phyloP scores from a whole-genome alignment of 2,797 vertebrate species.

The Tenualosa ilisha region DNA sequence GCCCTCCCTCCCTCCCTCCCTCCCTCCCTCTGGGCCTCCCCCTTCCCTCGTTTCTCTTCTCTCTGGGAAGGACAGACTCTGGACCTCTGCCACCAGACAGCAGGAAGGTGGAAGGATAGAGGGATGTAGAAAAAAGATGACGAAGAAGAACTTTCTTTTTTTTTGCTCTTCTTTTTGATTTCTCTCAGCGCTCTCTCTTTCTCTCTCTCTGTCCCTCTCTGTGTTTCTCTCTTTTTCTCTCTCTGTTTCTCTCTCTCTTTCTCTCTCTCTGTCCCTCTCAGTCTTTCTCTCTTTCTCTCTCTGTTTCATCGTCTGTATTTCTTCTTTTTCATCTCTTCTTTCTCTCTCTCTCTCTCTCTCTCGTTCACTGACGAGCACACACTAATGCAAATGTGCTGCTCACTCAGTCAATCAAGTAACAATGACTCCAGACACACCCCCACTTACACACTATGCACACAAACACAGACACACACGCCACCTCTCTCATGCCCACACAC shows the following conservation, averaged over 20 bases:
- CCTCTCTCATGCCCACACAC: not conserved
- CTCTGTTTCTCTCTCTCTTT: too few relatives aligned
- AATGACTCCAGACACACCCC: slow-evolving; percentile 49
- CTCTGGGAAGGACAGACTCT: slow-evolving; percentile 43
- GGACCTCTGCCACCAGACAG: not conserved
- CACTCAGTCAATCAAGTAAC: slow-evolving; percentile 77
- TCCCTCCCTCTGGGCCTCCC: slow-evolving; percentile 1
- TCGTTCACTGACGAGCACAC: slow-evolving; percentile 17
- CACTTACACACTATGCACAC: slow-evolving; percentile 35
- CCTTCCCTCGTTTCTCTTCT: slow-evolving; percentile 31
- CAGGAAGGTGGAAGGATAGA: not conserved
- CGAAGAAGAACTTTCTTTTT: not conserved
- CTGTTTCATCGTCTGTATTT: not conserved
- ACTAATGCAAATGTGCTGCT: slow-evolving; percentile 70
- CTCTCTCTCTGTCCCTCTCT: not conserved
- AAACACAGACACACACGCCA: slow-evolving; percentile 17
- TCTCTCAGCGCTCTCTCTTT: slow-evolving; percentile 55
- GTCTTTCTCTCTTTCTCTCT: not conserved
- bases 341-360: not conserved
- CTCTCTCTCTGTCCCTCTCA: not conserved
- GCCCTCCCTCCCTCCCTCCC: slow-evolving; percentile 43
- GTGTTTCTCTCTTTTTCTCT: too few relatives aligned
- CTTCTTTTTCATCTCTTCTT: not conserved
- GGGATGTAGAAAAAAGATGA: not conserved
- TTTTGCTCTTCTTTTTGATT: not conserved